A percentile compares a stretch with the other conserved stretches of the same genome.
phyloP scores from a whole-genome alignment of 2,888 invertebrate species.

The Dromius quadrimaculatus region DNA sequence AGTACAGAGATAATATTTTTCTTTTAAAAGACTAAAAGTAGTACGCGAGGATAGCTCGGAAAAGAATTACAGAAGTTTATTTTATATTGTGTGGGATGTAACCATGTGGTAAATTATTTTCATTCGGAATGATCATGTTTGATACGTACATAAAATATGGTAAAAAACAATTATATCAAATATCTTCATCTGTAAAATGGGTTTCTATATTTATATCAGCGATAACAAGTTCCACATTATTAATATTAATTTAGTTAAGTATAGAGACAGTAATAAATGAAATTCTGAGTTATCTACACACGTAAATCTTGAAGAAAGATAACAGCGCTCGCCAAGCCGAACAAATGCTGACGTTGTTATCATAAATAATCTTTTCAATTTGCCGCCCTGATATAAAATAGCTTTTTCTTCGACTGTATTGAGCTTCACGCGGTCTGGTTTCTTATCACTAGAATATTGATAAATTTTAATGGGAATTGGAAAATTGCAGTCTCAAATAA shows the following conservation, averaged over 20 bases:
- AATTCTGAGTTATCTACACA: constrained; percentile 27
- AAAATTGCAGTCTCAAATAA: no score
- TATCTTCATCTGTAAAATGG: no score
- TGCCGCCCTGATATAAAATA: constrained; percentile 34
- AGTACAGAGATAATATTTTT: constrained; percentile 38
- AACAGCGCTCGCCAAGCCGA: constrained; percentile 44
- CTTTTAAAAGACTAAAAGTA: constrained; percentile 13
- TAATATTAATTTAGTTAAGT: constrained; percentile 45
- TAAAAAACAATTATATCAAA: no score
- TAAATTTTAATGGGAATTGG: no score
- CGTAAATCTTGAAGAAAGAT: constrained; percentile 42
- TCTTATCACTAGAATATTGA: constrained; percentile 13
- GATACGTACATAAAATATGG: no score
- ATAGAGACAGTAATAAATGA: constrained; percentile 37
- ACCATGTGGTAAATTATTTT: no score
- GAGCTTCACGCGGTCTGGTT: neutral
- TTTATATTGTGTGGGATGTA: neutral
- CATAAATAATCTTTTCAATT: constrained; percentile 47
- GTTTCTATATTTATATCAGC: neutral
- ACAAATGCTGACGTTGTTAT: constrained; percentile 42
- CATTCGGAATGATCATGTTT: no score
- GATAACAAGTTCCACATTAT: constrained; percentile 32
- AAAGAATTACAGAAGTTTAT: constrained; percentile 19
- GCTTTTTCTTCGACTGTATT: constrained; percentile 37
- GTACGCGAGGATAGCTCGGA: constrained; percentile 1